A percentile compares a stretch with the other conserved stretches of the same genome.
Conservation (phyloP, 30 jellyfish, hydroid and myxozoan species). For the Turritopsis rubra region DNA sequence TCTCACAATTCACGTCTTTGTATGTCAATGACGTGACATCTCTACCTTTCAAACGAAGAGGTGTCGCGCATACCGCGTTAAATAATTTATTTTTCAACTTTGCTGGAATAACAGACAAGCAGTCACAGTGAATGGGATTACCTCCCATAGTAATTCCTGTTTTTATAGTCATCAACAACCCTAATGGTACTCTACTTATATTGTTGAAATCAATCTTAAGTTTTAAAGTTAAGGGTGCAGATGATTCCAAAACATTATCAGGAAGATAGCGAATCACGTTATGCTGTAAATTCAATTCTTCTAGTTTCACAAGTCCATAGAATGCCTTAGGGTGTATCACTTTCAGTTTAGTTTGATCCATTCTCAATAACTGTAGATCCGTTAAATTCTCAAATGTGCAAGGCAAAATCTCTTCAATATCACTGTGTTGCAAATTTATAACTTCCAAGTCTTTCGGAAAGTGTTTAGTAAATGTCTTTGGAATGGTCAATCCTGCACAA, state of each 20-base stretch:
- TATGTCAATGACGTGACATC: not conserved
- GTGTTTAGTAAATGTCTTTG: not conserved
- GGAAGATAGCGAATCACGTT: not conserved
- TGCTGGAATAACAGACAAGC: not conserved
- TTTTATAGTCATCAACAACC: not conserved
- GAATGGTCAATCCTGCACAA: not conserved
- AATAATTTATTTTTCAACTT: not conserved
- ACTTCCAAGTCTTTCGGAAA: not conserved
- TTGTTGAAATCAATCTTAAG: not conserved
- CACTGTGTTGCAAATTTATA: not conserved
- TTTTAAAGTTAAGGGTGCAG: not conserved
- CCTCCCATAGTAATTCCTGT: not conserved
- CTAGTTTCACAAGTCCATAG: not conserved
- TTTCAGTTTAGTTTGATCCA: not conserved
- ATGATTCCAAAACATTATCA: not conserved
- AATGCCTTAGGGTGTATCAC: not conserved
- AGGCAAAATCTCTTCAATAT: not conserved
- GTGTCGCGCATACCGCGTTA: not conserved
- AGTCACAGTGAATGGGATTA: not conserved
- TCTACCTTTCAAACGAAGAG: not conserved
- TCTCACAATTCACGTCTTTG: not conserved
- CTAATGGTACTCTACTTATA: not conserved
- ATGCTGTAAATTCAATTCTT: not conserved
- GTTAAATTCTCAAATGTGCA: not conserved
- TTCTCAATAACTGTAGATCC: not conserved